phyloP scores from a whole-genome alignment of 2,113 vertebrate genomes.

The Corythoichthys intestinalis region DNA sequence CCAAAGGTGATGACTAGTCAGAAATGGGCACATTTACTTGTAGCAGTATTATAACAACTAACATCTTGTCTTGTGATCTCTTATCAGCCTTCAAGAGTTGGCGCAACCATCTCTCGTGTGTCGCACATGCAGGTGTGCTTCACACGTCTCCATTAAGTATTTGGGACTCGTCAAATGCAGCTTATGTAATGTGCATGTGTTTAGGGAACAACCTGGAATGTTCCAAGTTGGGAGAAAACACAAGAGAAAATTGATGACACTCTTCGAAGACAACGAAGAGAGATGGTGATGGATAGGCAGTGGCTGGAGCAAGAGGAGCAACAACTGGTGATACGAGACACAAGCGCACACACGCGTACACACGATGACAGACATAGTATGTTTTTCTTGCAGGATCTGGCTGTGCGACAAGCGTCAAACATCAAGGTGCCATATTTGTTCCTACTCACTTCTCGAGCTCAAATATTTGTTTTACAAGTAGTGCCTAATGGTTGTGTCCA shows the following conservation, averaged over 20 bases:
- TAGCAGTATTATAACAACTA: not conserved
- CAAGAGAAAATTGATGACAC: constrained; percentile 72
- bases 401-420: constrained; percentile 64
- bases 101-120: constrained; percentile 41
- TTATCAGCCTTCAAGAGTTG: constrained; percentile 69
- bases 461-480: not conserved
- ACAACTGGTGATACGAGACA: constrained; percentile 72
- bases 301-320: constrained; percentile 89
- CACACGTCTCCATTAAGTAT: constrained; percentile 6
- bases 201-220: constrained; percentile 59
- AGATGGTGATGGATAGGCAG: constrained; percentile 85
- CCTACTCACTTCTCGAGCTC: not conserved
- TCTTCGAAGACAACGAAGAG: constrained; percentile 78
- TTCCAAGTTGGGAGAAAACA: constrained; percentile 78
- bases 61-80: constrained; percentile 1
- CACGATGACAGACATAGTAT: not conserved
- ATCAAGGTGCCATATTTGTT: constrained; percentile 57
- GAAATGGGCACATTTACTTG: too few species aligned
- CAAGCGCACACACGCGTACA: constrained; percentile 7
- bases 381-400: constrained; percentile 71
- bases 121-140: constrained; percentile 51
- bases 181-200: constrained; percentile 21
- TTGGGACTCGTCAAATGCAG: not conserved
- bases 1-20: constrained; percentile 78
- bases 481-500: not conserved